Evolutionary conservation across 2,888 invertebrate species (phyloP).

Genomic region (Barypeithes pellucidus): DNA sequence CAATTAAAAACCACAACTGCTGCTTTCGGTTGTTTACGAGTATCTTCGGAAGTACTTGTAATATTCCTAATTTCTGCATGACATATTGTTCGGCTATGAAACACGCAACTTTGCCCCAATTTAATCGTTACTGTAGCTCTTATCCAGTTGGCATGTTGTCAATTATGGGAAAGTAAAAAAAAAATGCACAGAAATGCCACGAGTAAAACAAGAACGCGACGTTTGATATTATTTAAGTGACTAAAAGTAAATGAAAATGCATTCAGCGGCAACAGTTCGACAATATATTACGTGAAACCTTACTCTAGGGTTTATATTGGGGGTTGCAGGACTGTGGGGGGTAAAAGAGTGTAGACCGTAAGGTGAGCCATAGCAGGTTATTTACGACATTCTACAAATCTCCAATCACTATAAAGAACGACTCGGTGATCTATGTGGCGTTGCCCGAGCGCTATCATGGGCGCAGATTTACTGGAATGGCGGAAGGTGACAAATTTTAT

Average conservation of each 20-base stretch:
- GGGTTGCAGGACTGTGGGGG: conserved; percentile 42
- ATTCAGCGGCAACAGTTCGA: conserved; percentile 60
- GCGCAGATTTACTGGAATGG: conserved; percentile 27
- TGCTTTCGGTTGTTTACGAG: too few relatives aligned
- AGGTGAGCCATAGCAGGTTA: conserved; percentile 61
- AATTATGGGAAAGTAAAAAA: too few relatives aligned
- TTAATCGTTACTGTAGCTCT: too few relatives aligned
- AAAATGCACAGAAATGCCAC: too few relatives aligned
- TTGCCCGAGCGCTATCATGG: conserved; percentile 18
- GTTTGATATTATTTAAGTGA: too few relatives aligned
- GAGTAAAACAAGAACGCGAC: too few relatives aligned
- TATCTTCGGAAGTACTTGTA: too few relatives aligned
- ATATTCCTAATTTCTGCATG: too few relatives aligned
- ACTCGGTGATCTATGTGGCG: conserved; percentile 37
- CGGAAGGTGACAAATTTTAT: conserved; percentile 24
- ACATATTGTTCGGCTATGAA: too few relatives aligned
- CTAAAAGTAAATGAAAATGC: conserved; percentile 61
- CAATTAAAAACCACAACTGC: too few relatives aligned
- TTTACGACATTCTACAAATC: conserved; percentile 65
- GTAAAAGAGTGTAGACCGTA: conserved; percentile 55
- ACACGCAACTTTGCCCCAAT: too few relatives aligned
- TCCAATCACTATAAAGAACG: conserved; percentile 62
- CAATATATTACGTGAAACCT: conserved; percentile 61
- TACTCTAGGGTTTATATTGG: conserved; percentile 46
- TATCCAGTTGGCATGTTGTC: too few relatives aligned